Evolutionary conservation across 2,113 vertebrate species (phyloP).

Genomic region (Barbus barbus): DNA sequence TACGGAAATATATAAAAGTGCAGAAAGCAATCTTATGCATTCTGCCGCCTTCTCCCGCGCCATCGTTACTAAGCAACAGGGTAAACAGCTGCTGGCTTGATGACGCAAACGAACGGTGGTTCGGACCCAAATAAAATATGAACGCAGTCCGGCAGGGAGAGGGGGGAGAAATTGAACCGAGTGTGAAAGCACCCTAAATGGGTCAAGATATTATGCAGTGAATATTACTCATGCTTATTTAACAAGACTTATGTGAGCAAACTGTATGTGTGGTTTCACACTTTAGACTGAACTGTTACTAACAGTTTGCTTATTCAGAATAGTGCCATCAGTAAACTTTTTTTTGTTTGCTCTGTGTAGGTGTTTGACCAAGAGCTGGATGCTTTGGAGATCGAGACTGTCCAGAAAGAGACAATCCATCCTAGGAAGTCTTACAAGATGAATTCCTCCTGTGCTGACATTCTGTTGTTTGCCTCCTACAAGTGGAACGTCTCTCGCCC

Average conservation of each 20-base stretch:
- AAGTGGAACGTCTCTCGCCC: slow-evolving; percentile 99
- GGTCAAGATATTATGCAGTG: background rate
- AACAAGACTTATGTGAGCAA: background rate
- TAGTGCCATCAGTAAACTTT: background rate
- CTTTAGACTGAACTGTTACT: background rate
- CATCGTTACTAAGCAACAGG: too few species aligned
- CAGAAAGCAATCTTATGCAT: too few species aligned
- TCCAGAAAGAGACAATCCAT: slow-evolving; percentile 98
- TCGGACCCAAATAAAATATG: too few species aligned
- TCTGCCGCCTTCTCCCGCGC: too few species aligned
- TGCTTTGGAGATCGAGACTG: slow-evolving; percentile 97
- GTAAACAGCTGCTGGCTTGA: too few species aligned
- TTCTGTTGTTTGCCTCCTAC: slow-evolving; percentile 97
- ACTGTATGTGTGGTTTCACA: background rate
- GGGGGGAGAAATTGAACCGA: too few species aligned
- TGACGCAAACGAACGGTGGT: too few species aligned
- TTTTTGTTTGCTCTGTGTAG: slow-evolving; percentile 66
- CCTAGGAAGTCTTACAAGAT: slow-evolving; percentile 99
- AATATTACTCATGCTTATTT: background rate
- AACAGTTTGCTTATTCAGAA: background rate
- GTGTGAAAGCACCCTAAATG: too few species aligned
- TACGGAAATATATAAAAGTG: too few species aligned
- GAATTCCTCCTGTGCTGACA: slow-evolving; percentile 98
- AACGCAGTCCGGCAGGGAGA: too few species aligned
- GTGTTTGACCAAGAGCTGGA: slow-evolving; percentile 99